These are phyloP conservation scores for Rhadina sibilatrix DNA, from an alignment of 2,113 vertebrate genomes.

Conservation along the genomic window DNA sequence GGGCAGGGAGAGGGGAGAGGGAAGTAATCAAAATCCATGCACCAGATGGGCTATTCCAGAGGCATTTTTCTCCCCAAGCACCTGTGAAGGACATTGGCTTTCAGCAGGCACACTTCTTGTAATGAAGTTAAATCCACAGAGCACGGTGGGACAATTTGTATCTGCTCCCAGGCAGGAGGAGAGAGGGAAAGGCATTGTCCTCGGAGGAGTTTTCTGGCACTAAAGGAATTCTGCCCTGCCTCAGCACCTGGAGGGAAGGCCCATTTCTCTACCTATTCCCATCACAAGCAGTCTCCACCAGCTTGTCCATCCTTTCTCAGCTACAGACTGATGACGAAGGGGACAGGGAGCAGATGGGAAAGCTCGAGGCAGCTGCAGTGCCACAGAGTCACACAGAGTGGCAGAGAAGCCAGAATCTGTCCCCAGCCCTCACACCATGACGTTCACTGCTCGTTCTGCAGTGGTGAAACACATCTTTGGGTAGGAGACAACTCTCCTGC, in stretches of 20 bases:
- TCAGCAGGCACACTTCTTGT: constrained; percentile 22
- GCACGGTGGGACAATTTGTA: constrained; percentile 15
- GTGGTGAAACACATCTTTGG: not conserved
- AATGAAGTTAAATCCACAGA: constrained; percentile 23
- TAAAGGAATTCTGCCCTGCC: not conserved
- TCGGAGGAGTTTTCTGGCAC: not conserved
- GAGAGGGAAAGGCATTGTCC: not conserved
- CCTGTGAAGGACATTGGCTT: constrained; percentile 49
- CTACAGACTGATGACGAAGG: not conserved
- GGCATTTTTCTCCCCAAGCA: constrained; percentile 40
- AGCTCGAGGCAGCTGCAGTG: not conserved
- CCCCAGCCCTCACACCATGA: not conserved
- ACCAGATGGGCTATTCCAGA: constrained; percentile 41
- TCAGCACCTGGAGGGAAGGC: not conserved
- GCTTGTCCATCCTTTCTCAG: not conserved
- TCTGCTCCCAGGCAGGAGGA: not conserved
- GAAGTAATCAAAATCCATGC: not conserved
- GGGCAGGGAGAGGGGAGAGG: constrained; percentile 2
- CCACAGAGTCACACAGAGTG: not conserved
- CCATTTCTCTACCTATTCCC: not conserved
- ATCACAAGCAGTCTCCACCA: not conserved
- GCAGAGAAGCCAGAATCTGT: not conserved
- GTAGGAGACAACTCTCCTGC: not conserved
- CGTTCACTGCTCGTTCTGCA: not conserved
- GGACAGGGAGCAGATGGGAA: not conserved